phyloP scores from a whole-genome alignment of 2,797 vertebrate species.

The Cephalopachus bancanus region DNA sequence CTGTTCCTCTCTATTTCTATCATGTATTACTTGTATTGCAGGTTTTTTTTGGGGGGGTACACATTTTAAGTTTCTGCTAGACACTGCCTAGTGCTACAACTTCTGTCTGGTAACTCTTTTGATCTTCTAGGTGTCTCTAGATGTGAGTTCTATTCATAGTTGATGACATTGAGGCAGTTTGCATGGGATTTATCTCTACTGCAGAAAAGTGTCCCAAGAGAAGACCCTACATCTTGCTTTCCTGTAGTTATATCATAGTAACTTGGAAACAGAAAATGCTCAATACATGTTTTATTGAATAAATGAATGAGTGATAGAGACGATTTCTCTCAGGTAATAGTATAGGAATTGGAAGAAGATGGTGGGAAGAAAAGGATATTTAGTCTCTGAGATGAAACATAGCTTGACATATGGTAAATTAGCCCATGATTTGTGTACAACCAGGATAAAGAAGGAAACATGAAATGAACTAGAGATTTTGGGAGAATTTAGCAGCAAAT shows the following conservation, averaged over 20 bases:
- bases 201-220: not conserved
- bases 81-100: not conserved
- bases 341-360: not conserved
- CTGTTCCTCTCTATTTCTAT: constrained; percentile 17
- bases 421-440: not conserved
- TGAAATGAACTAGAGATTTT: not conserved
- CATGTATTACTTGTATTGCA: not conserved
- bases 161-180: not conserved
- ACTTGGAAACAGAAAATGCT: constrained; percentile 35
- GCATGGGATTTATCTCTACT: not conserved
- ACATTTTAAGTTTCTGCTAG: not conserved
- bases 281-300: not conserved
- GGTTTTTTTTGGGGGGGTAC: not conserved
- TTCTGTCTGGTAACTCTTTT: not conserved
- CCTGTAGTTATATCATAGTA: not conserved
- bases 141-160: not conserved
- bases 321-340: not conserved
- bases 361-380: not conserved
- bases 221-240: not conserved
- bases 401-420: not conserved
- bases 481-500: not conserved
- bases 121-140: not conserved
- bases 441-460: not conserved
- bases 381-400: constrained; percentile 7
- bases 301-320: not conserved